These are phyloP conservation scores for Centruroides vittatus DNA, from an alignment of 1,140 invertebrate species.

Conservation along the genomic window DNA sequence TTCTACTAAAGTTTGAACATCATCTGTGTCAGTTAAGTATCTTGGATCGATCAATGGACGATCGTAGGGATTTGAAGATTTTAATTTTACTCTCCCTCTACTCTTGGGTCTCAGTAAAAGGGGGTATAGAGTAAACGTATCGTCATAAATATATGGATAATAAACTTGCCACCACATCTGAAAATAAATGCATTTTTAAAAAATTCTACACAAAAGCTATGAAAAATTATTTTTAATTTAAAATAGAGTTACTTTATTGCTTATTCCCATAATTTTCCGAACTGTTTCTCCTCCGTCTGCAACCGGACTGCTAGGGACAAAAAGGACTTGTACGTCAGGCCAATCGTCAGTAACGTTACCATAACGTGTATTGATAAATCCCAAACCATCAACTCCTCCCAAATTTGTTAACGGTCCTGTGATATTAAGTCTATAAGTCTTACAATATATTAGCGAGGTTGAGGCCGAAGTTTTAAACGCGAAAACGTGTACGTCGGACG, in stretches of 20 bases:
- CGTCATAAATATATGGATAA: neutral
- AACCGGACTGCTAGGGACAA: slow-evolving; percentile 59
- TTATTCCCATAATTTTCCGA: slow-evolving; percentile 59
- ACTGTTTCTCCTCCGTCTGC: slow-evolving; percentile 49
- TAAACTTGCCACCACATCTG: neutral
- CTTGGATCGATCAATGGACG: slow-evolving; percentile 81
- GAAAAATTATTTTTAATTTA: neutral
- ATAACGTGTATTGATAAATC: slow-evolving; percentile 74
- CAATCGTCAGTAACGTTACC: slow-evolving; percentile 66
- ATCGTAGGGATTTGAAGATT: slow-evolving; percentile 57
- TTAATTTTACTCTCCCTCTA: slow-evolving; percentile 60
- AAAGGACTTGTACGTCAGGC: slow-evolving; percentile 81
- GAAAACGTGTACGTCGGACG: no score
- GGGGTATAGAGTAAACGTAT: neutral
- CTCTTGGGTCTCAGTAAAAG: slow-evolving; percentile 65
- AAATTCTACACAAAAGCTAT: no score
- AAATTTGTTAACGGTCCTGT: slow-evolving; percentile 61
- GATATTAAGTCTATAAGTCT: neutral
- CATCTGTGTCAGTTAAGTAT: slow-evolving; percentile 66
- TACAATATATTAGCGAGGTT: no score
- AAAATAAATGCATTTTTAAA: neutral
- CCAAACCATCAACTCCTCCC: slow-evolving; percentile 65
- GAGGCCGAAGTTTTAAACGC: no score
- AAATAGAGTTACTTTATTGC: slow-evolving; percentile 28
- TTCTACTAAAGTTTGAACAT: slow-evolving; percentile 56